A percentile compares a stretch with the other conserved stretches of the same genome.
Evolutionary conservation across 2,888 invertebrate species (phyloP).

Genomic region (Cheilosia impressa): DNA sequence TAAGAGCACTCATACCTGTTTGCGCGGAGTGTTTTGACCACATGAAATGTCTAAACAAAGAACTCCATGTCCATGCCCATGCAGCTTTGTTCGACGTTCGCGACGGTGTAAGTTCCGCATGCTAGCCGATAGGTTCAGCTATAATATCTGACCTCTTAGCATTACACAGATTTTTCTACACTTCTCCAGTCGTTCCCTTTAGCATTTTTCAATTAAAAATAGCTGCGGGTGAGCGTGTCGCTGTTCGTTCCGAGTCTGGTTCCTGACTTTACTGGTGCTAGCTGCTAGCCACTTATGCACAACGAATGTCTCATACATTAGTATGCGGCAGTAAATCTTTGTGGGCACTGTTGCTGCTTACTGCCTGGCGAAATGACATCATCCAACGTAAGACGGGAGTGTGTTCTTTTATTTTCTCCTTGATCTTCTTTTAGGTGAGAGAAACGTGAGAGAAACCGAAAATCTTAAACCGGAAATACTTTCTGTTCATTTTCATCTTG

Average conservation of each 20-base stretch:
- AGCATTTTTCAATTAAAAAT: constrained; percentile 57
- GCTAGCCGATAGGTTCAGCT: constrained; percentile 52
- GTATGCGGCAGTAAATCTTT: constrained; percentile 50
- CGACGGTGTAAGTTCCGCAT: constrained; percentile 68
- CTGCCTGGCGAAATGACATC: constrained; percentile 52
- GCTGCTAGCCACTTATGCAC: constrained; percentile 38
- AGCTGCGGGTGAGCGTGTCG: constrained; percentile 67
- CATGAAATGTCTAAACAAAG: constrained; percentile 68
- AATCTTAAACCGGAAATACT: constrained; percentile 69
- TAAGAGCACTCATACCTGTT: constrained; percentile 47
- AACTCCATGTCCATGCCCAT: constrained; percentile 29
- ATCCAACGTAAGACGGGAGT: constrained; percentile 41
- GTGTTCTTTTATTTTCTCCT: constrained; percentile 33
- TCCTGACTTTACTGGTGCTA: background rate
- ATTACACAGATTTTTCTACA: constrained; percentile 58
- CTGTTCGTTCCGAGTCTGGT: constrained; percentile 33
- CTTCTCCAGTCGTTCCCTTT: constrained; percentile 37
- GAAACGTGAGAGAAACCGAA: constrained; percentile 65
- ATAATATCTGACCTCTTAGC: constrained; percentile 61
- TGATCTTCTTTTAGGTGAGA: constrained; percentile 47
- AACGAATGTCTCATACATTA: constrained; percentile 36
- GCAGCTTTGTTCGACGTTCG: constrained; percentile 57
- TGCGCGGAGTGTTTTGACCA: constrained; percentile 62
- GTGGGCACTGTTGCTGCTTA: constrained; percentile 28
- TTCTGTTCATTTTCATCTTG: constrained; percentile 53